phyloP scores from a whole-genome alignment of 1,140 invertebrate genomes.

The Hycleus cichorii region DNA sequence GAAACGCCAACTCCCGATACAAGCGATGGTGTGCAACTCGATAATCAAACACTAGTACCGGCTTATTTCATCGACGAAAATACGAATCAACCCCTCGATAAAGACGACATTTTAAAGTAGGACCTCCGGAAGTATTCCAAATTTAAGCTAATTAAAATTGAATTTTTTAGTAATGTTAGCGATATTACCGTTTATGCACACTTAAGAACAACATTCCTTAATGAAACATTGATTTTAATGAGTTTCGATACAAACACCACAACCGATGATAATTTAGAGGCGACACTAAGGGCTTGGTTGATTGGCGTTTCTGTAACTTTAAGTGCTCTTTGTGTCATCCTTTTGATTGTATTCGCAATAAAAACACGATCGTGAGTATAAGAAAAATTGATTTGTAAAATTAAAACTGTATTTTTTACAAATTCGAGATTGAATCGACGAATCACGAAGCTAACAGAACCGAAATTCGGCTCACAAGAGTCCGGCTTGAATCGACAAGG shows the following conservation, averaged over 20 bases:
- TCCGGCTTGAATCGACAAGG: slow-evolving; percentile 50
- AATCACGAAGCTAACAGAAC: slow-evolving; percentile 50
- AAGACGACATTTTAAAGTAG: slow-evolving; percentile 11
- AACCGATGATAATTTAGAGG: slow-evolving; percentile 32
- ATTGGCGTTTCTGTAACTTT: slow-evolving; percentile 45
- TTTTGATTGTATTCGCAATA: slow-evolving; percentile 45
- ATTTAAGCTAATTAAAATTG: background rate
- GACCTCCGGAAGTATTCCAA: background rate
- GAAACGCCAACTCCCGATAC: background rate
- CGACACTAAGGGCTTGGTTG: slow-evolving; percentile 43
- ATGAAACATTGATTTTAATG: background rate
- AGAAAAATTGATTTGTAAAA: background rate
- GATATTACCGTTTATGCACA: slow-evolving; percentile 17
- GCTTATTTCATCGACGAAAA: slow-evolving; percentile 11
- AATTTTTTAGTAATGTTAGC: slow-evolving; percentile 19
- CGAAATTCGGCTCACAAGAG: slow-evolving; percentile 54
- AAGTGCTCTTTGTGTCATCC: slow-evolving; percentile 41
- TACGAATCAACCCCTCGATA: background rate
- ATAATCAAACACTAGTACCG: slow-evolving; percentile 1
- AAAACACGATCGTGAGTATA: slow-evolving; percentile 45
- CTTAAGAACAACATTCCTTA: slow-evolving; percentile 3
- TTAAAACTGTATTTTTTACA: background rate
- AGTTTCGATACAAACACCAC: slow-evolving; percentile 13
- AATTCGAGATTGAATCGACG: slow-evolving; percentile 38
- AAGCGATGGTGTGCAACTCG: background rate